phyloP scores from a whole-genome alignment of 1,140 invertebrate species.

The Platyscapa corneri region DNA sequence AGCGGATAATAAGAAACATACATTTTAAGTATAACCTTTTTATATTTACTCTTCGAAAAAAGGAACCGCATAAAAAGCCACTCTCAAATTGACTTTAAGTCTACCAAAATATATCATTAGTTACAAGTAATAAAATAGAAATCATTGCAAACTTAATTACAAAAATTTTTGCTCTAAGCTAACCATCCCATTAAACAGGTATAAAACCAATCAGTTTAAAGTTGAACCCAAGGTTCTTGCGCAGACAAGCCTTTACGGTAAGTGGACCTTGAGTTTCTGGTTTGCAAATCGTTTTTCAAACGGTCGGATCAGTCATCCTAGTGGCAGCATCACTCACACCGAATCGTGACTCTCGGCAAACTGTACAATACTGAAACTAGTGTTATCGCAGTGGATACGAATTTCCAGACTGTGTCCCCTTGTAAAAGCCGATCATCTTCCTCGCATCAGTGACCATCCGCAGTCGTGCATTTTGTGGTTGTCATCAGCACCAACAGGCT shows the following conservation, averaged over 20 bases:
- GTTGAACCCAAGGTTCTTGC: neutral
- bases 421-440: neutral
- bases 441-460: neutral
- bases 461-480: neutral
- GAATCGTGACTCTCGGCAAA: neutral
- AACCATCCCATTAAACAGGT: neutral
- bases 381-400: neutral
- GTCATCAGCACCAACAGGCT: too few species aligned
- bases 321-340: neutral
- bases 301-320: neutral
- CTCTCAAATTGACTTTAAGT: neutral
- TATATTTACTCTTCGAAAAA: too few species aligned
- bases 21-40: too few species aligned
- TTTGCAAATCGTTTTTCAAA: neutral
- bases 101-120: neutral
- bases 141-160: neutral
- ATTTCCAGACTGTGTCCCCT: neutral
- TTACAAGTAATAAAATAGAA: neutral
- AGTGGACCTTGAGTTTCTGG: neutral
- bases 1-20: too few species aligned
- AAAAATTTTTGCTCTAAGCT: neutral
- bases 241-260: neutral
- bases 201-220: neutral
- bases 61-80: too few species aligned
- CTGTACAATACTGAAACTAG: neutral